Evolutionary conservation across 2,888 invertebrate genomes (phyloP), one percentile per base, ranked within the genome.

Genomic region (Crematogaster levior): DNA sequence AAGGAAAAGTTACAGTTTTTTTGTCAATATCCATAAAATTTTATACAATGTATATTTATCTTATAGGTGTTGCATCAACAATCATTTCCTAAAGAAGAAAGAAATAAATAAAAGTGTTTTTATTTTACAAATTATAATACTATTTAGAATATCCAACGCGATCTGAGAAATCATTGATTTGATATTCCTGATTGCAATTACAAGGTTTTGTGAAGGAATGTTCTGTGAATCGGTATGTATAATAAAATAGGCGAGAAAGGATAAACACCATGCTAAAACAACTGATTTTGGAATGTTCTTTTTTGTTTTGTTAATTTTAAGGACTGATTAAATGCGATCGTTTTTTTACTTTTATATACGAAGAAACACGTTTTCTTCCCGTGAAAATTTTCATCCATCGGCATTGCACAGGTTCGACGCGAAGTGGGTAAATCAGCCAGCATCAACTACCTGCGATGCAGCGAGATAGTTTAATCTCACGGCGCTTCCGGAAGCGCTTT

Each of bases 401-500:
- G 9, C 30, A 5, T 21, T 56, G 6, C 30, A 34, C 30, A 34
- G 60, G 10, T 60, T 34, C 21, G 15, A 46, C 18, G 24, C 34
- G 34, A 74, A 51, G 43, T 77, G 30, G 75, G 46, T 77, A 63
- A 87, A 87, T 87, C 84, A 87, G 77, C 73, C 40, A 56, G 56
- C 61, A 75, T 74, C 77, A 86, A 82, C 87, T 90, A 92, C 90
- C 91, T 90, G 90, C 89, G 86, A 63, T 83, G 75, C 72, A 65
- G 73, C 80, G 81, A 83, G 70, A 83, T 83, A 88, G 88, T 84
- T 85, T 86, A 89, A 86, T 85, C 87, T 87, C 85, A 81, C 81
- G 84, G 58, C 83, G 81, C 72, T 90, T 92, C 92, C 92, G 92
- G 92, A 92, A 92, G 65, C 84, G 89, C 92, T 89, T 92, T 92